Percentiles rank a stretch among this genome's conserved stretches.
Conservation (phyloP, 2,888 invertebrate genomes). For the Pelosia muscerda region DNA sequence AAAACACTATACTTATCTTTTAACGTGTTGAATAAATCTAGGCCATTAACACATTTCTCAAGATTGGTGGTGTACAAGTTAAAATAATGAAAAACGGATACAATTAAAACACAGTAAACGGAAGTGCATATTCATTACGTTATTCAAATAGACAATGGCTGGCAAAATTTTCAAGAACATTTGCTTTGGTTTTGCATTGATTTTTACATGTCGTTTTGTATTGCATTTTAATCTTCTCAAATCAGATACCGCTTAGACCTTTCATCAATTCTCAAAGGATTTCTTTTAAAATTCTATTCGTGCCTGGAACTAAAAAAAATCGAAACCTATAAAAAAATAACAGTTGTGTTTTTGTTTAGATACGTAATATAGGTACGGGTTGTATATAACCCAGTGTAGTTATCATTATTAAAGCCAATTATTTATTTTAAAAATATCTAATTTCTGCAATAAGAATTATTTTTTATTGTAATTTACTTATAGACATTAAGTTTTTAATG, state of each 20-base stretch:
- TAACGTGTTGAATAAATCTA: conserved; percentile 29
- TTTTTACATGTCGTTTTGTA: not conserved
- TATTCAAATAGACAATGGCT: conserved; percentile 19
- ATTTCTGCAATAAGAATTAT: too few species aligned
- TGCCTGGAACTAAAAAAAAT: too few species aligned
- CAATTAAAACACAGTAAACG: conserved; percentile 39
- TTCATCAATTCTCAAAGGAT: too few species aligned
- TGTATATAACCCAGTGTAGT: too few species aligned
- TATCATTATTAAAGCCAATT: too few species aligned
- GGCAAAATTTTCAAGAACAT: conserved; percentile 16
- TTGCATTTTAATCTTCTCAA: not conserved
- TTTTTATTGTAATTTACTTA: too few species aligned
- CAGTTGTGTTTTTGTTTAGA: not conserved
- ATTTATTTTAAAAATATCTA: not conserved
- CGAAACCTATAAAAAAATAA: not conserved
- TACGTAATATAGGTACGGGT: too few species aligned
- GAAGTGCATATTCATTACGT: conserved; percentile 24
- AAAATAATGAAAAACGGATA: conserved; percentile 45
- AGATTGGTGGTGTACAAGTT: conserved; percentile 38
- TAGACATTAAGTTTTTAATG: too few species aligned
- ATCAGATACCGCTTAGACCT: not conserved
- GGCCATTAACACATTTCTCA: conserved; percentile 46
- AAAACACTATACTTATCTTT: conserved; percentile 2
- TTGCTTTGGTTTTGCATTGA: not conserved
- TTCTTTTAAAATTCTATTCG: too few species aligned